A percentile compares a stretch with the other conserved stretches of the same genome.
These are phyloP conservation scores for Eupithecia insigniata DNA, from an alignment of 2,888 invertebrate species.

Conservation along the genomic window DNA sequence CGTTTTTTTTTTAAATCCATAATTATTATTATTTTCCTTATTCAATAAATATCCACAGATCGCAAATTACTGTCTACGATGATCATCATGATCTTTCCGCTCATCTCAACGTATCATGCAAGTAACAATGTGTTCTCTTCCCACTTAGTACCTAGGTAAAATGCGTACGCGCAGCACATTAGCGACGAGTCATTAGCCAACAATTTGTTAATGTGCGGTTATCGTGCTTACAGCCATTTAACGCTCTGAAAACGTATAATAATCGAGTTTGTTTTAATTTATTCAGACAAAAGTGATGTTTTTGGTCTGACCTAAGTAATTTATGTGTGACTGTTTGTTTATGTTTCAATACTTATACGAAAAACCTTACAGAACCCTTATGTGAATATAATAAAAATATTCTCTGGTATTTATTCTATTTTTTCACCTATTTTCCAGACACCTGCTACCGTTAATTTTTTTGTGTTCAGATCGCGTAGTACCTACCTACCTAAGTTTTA, in stretches of 20 bases:
- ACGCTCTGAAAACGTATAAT: slow-evolving; percentile 25
- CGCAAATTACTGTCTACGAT: not conserved
- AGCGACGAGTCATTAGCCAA: slow-evolving; percentile 22
- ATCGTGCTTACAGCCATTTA: slow-evolving; percentile 25
- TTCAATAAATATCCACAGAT: not conserved
- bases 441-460: too few species aligned
- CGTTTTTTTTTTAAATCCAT: too few species aligned
- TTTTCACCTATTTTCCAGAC: too few species aligned
- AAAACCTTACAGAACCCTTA: too few species aligned
- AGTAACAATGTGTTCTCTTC: not conserved
- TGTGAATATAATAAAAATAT: too few species aligned
- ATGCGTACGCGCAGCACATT: slow-evolving; percentile 8
- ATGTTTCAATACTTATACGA: not conserved
- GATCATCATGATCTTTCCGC: not conserved
- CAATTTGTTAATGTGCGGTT: slow-evolving; percentile 24
- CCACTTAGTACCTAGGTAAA: not conserved
- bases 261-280: slow-evolving; percentile 26
- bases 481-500: too few species aligned
- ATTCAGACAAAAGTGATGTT: slow-evolving; percentile 14
- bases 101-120: not conserved
- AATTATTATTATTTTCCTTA: too few species aligned
- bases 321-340: not conserved
- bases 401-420: too few species aligned
- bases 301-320: not conserved
- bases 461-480: too few species aligned